Evolutionary conservation across 2,888 invertebrate species (phyloP), one percentile per base, ranked within the genome.

Genomic region (Clistopyga incitator): DNA sequence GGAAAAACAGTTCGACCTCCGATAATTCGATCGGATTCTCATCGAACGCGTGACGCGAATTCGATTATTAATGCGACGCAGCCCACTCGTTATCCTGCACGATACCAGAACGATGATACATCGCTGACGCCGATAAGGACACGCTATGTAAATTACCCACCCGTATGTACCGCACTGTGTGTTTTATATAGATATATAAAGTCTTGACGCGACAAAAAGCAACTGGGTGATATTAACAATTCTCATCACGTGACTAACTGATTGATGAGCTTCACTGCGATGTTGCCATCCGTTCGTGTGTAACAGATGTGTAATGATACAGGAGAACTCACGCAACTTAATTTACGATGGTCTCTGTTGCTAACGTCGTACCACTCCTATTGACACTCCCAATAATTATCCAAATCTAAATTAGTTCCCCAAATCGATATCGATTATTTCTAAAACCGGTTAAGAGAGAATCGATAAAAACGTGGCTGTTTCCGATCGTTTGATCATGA

Each of bases 191-290:
- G 0, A 13, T 56, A 34, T 64, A 64, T 20, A 20, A 64, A 64
- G 38, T 34, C 61, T 61, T 8, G 64, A 64, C 11, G 20, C 29
- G 34, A 34, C n/a, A 34, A 61, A 61, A 34, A 34, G 18, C 8
- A 8, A 61, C 61, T 64, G 42, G 15, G 25, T 38, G 64, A n/a
- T 18, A 64, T 81, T 67, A 75, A 64, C 4, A 23, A 84, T 78
- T 81, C 75, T n/a, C 71, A 56, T 84, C 81, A 74, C 81, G 81
- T 67, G 78, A 71, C 74, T 61, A 29, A 25, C 59, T 50, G n/a
- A 74, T 52, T 67, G 59, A 67, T 45, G 71, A 70, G 54, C 18
- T 42, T 64, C 45, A 42, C 34, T 68, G 6, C 61, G 75, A 54
- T 42, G 64, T 75, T 65, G 70, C 42, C 83, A 74, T 68, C 68